phyloP scores from a whole-genome alignment of 2,797 vertebrate genomes.

The Brotula barbata region DNA sequence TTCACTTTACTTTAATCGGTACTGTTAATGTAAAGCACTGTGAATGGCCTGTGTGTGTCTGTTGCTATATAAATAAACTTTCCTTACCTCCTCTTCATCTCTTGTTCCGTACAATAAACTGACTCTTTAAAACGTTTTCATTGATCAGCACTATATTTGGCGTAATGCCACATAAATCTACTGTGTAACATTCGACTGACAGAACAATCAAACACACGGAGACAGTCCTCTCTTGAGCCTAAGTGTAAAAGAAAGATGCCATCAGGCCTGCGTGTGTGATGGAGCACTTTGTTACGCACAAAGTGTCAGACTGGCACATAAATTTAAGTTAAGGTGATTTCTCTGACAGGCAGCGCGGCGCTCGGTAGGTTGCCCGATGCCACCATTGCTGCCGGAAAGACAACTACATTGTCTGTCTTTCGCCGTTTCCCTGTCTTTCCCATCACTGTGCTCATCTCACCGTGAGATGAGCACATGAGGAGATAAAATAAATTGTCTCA shows the following conservation, averaged over 20 bases:
- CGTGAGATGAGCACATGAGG: no score
- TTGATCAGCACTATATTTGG: no score
- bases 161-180: slow-evolving; percentile 24
- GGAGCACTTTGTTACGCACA: slow-evolving; percentile 37
- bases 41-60: no score
- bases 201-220: slow-evolving; percentile 42
- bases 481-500: no score
- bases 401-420: slow-evolving; percentile 20
- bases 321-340: slow-evolving; percentile 49
- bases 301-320: slow-evolving; percentile 45
- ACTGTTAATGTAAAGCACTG: no score
- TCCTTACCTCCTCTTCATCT: no score
- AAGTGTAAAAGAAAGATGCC: slow-evolving; percentile 28
- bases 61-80: no score
- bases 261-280: slow-evolving; percentile 48
- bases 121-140: no score
- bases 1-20: no score
- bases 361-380: slow-evolving; percentile 24
- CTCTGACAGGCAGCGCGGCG: slow-evolving; percentile 22
- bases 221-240: slow-evolving; percentile 32
- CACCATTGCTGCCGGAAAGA: slow-evolving; percentile 21
- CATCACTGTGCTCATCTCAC: slow-evolving; percentile 7
- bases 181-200: slow-evolving; percentile 30
- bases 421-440: neutral
- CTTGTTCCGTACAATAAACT: no score